A percentile compares a stretch with the other conserved stretches of the same genome.
These are phyloP conservation scores for Nematopogon swammerdamellus DNA, from an alignment of 2,888 invertebrate species.

Conservation along the genomic window DNA sequence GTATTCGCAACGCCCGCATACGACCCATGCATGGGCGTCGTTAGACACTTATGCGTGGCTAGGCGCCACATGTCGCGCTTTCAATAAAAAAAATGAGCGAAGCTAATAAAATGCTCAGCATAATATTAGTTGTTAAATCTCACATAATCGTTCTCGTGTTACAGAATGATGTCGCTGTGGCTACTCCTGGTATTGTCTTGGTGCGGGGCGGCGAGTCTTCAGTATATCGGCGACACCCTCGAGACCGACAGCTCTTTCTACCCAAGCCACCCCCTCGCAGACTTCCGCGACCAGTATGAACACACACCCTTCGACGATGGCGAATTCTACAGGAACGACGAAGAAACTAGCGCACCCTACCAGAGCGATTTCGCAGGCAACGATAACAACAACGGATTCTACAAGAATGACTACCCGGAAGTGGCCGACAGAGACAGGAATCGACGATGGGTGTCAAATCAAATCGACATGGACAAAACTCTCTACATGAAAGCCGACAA, in stretches of 20 bases:
- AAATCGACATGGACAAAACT: constrained; percentile 25
- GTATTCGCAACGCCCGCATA: too few relatives aligned
- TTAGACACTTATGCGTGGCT: too few relatives aligned
- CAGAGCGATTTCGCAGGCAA: neutral
- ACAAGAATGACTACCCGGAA: neutral
- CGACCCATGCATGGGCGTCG: too few relatives aligned
- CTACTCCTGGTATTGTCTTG: constrained; percentile 34
- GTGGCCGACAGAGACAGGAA: constrained; percentile 16
- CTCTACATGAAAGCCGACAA: constrained; percentile 20
- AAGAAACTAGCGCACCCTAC: constrained; percentile 3
- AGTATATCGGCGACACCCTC: constrained; percentile 23
- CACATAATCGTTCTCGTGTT: constrained; percentile 9
- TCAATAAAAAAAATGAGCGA: too few relatives aligned
- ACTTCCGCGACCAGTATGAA: constrained; percentile 25
- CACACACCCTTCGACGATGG: constrained; percentile 15
- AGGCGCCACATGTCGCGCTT: too few relatives aligned
- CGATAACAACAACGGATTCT: neutral
- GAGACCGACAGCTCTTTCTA: constrained; percentile 16
- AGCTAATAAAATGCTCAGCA: too few relatives aligned
- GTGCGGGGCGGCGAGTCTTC: constrained; percentile 34
- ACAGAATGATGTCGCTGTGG: constrained; percentile 41
- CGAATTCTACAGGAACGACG: constrained; percentile 15
- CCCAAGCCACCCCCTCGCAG: constrained; percentile 17
- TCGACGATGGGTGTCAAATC: constrained; percentile 24
- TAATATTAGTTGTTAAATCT: too few relatives aligned